phyloP scores from a whole-genome alignment of 2,888 invertebrate genomes.

The Lampropteryx suffumata region DNA sequence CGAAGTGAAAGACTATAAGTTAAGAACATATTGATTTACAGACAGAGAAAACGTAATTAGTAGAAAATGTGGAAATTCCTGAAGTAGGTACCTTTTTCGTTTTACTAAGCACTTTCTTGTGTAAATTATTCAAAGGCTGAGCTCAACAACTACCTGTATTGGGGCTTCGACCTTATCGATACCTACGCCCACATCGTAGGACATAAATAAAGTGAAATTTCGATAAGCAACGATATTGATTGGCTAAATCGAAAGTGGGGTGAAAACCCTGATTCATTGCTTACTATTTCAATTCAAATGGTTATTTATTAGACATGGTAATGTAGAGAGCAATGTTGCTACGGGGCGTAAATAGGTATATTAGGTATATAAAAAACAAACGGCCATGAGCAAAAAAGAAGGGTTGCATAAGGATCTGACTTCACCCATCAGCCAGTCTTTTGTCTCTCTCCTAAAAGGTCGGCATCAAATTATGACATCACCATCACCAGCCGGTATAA shows the following conservation, averaged over 20 bases:
- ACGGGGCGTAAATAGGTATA: too few relatives aligned
- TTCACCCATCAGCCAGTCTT: slow-evolving; percentile 17
- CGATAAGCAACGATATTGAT: slow-evolving; percentile 19
- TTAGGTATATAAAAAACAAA: too few relatives aligned
- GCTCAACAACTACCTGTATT: slow-evolving; percentile 2
- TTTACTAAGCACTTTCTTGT: neutral
- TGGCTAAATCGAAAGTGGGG: slow-evolving; percentile 12
- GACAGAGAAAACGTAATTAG: slow-evolving; percentile 4
- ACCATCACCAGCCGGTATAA: neutral
- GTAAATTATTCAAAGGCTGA: slow-evolving; percentile 20
- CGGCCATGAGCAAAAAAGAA: too few relatives aligned
- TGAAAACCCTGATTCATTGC: slow-evolving; percentile 1
- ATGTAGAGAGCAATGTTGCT: too few relatives aligned
- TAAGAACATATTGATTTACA: slow-evolving; percentile 6
- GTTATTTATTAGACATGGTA: neutral
- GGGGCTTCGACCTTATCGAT: slow-evolving; percentile 16
- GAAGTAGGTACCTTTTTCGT: slow-evolving; percentile 9
- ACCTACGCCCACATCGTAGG: slow-evolving; percentile 16
- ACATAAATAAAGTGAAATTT: slow-evolving; percentile 16
- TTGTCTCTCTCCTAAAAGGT: slow-evolving; percentile 4
- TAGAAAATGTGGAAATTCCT: slow-evolving; percentile 7
- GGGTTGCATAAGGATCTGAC: slow-evolving; percentile 4
- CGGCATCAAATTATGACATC: slow-evolving; percentile 5
- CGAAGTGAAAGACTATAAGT: slow-evolving; percentile 5
- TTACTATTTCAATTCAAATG: neutral